These are phyloP conservation scores for Apocrypta bakeri DNA, from an alignment of 1,140 invertebrate genomes.

Conservation along the genomic window DNA sequence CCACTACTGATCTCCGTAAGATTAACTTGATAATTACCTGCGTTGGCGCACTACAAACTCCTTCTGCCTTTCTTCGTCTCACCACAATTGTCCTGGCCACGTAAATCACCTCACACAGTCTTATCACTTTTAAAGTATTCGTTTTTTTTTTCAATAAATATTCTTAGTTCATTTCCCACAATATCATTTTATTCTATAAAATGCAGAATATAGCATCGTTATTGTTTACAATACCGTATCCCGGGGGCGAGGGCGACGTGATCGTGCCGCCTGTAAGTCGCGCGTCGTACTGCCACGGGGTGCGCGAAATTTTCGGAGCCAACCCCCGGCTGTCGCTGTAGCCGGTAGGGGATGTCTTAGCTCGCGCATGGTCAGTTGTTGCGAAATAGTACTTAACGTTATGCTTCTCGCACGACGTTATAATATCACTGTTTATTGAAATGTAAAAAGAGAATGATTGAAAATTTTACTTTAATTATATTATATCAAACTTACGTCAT, in stretches of 20 bases:
- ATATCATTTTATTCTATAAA: no score
- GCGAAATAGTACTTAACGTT: not conserved
- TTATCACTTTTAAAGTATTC: not conserved
- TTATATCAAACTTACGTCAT: not conserved
- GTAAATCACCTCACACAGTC: not conserved
- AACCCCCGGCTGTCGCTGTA: conserved; percentile 54
- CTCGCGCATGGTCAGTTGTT: conserved; percentile 45
- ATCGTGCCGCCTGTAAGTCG: conserved; percentile 66
- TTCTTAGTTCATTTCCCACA: not conserved
- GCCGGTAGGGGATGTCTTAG: conserved; percentile 28
- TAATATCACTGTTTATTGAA: not conserved
- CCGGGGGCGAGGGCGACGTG: conserved; percentile 65
- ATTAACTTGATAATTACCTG: conserved; percentile 31
- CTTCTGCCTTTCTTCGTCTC: not conserved
- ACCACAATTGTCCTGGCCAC: not conserved
- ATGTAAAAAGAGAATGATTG: not conserved
- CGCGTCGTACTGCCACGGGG: conserved; percentile 67
- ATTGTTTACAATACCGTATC: conserved; percentile 44
- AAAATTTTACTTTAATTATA: not conserved
- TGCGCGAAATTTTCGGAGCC: conserved; percentile 61
- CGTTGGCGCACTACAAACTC: not conserved
- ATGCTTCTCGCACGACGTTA: not conserved
- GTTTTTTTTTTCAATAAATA: no score
- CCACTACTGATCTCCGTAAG: not conserved
- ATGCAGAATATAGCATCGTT: no score